phyloP scores from a whole-genome alignment of 2,888 invertebrate genomes.

The Melolontha melolontha region DNA sequence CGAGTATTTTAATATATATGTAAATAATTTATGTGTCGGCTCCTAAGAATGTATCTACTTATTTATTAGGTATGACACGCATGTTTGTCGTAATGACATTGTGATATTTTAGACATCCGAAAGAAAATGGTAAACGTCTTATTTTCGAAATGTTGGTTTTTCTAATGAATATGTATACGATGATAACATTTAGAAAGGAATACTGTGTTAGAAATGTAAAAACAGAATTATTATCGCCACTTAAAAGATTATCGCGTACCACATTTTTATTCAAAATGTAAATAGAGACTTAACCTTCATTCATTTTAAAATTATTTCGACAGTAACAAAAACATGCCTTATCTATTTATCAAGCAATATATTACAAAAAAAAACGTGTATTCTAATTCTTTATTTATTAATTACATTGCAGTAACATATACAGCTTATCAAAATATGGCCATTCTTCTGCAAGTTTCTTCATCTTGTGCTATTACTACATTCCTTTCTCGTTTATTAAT shows the following conservation, averaged over 20 bases:
- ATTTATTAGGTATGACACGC: not conserved
- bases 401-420: too few species aligned
- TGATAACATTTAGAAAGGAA: conserved; percentile 5
- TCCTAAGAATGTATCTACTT: not conserved
- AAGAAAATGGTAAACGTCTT: conserved; percentile 7
- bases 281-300: too few species aligned
- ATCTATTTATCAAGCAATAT: too few species aligned
- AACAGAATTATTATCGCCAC: not conserved
- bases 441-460: too few species aligned
- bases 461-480: too few species aligned
- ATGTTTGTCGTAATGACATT: conserved; percentile 3
- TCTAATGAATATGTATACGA: conserved; percentile 15
- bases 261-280: not conserved
- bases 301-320: too few species aligned
- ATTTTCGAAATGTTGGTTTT: conserved; percentile 3
- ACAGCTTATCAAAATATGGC: too few species aligned
- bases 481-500: too few species aligned
- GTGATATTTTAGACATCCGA: not conserved
- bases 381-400: too few species aligned
- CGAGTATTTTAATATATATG: conserved; percentile 7
- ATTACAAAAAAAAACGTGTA: too few species aligned
- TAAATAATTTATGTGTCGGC: not conserved
- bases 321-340: too few species aligned
- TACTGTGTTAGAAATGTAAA: not conserved
- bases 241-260: not conserved